phyloP scores from a whole-genome alignment of 2,113 vertebrate genomes.

The Ascaphus truei region DNA sequence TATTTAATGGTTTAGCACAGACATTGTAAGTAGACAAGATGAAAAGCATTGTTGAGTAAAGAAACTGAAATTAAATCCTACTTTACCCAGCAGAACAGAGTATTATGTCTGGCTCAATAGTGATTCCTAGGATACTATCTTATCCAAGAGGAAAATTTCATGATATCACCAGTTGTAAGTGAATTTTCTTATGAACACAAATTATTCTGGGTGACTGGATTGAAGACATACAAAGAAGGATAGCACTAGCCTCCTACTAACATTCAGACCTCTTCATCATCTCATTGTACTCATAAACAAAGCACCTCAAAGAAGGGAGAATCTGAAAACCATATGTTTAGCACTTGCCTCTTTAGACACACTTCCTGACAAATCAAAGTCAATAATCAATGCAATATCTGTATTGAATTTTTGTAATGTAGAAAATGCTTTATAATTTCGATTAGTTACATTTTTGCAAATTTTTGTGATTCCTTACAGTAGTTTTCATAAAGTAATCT shows the following conservation, averaged over 20 bases:
- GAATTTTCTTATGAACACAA: constrained; percentile 93
- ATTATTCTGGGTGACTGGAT: constrained; percentile 93
- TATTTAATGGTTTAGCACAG: constrained; percentile 87
- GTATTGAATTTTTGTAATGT: too few relatives aligned
- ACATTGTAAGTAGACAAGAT: constrained; percentile 84
- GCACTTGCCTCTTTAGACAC: not conserved
- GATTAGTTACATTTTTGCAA: too few relatives aligned
- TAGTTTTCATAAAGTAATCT: too few relatives aligned
- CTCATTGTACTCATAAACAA: constrained; percentile 39
- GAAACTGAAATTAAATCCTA: constrained; percentile 97
- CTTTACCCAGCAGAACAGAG: constrained; percentile 86
- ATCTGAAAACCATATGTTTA: too few relatives aligned
- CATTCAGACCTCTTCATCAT: constrained; percentile 97
- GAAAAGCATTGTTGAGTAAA: constrained; percentile 93
- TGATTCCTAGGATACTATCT: constrained; percentile 92
- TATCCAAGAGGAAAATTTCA: constrained; percentile 91
- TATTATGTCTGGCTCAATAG: constrained; percentile 92
- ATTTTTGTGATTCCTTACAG: too few relatives aligned
- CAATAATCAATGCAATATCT: too few relatives aligned
- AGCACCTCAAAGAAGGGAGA: not conserved
- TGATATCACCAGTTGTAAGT: constrained; percentile 81
- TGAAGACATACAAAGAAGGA: constrained; percentile 83
- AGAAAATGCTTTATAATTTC: too few relatives aligned
- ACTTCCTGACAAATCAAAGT: not conserved
- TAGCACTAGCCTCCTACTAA: constrained; percentile 84